Evolutionary conservation across 2,797 vertebrate species (phyloP), one percentile per base, ranked within the genome.

Genomic region (Rhyacichthys aspro): DNA sequence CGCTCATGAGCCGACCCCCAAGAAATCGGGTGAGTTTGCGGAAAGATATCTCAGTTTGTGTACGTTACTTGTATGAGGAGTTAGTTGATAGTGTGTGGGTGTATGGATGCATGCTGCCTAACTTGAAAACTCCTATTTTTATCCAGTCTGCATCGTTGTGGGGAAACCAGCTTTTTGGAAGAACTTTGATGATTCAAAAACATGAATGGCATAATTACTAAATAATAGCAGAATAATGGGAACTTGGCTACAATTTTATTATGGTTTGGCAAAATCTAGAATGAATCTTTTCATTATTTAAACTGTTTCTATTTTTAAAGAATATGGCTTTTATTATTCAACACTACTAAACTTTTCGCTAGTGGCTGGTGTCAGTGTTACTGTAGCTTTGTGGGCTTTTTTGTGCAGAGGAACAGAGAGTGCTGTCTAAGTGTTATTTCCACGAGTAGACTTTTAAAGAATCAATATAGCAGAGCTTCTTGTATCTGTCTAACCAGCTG

Each of bases 1-100:
- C 58, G 88, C 87, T 87, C 90, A 91, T 88, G 90, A 94, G 94
- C 94, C 90, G 92, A 88, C 69, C 86, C 89, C 86, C 90, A 53
- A 81, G 88, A 87, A 91, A 84, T 65, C 87, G 74, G 96, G 96
- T 97, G 93, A 97, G 97, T 95, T 70, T 69, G 66, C 65, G 59
- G 63, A 60, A 69, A 54, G 43, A 55, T 75, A 77, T 68, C 60
- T 37, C 44, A 59, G 59, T 36, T 47, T 12, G 17, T 61, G 52
- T 67, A 8, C 44, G 58, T 47, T 23, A 48, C 12, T 28, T 55
- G 49, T 56, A 43, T 44, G 33, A 49, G 43, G 34, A 45, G 43
- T 34, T 56, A 59, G 43, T 43, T 18, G 55, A 41, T 33, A 52
- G 34, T 74, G 61, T 59, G 45, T 67, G 67, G 43, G 17, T 61